Conservation (phyloP, 92 coral and sea anemone genomes). For the Epizoanthus illoricatus region DNA sequence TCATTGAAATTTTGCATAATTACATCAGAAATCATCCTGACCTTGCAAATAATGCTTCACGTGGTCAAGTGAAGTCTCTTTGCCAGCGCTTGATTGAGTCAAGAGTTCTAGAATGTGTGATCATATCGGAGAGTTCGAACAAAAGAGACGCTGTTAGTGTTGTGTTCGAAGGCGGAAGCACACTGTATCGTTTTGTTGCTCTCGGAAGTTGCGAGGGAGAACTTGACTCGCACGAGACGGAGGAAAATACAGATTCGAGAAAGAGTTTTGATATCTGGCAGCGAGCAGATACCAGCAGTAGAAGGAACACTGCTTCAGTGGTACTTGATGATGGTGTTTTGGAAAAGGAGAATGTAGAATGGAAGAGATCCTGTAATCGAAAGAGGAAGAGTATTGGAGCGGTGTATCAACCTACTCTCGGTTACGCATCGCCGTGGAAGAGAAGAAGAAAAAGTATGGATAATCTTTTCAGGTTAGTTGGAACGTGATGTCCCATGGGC, state of each 20-base stretch:
- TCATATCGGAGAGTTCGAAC: neutral
- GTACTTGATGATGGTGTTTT: neutral
- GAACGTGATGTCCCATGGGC: slow-evolving; percentile 15
- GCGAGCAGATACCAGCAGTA: slow-evolving; percentile 1
- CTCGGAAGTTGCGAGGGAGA: neutral
- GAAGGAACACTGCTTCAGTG: neutral
- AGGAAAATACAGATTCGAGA: neutral
- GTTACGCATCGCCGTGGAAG: slow-evolving; percentile 20
- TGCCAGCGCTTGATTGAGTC: slow-evolving; percentile 87
- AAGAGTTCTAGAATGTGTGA: slow-evolving; percentile 81
- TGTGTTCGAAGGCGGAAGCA: slow-evolving; percentile 38
- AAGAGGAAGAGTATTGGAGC: slow-evolving; percentile 26
- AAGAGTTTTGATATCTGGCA: slow-evolving; percentile 21
- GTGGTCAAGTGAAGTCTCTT: slow-evolving; percentile 78
- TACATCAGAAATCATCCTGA: slow-evolving; percentile 80
- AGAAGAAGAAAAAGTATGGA: slow-evolving; percentile 38
- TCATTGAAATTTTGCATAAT: slow-evolving; percentile 72
- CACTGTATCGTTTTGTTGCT: slow-evolving; percentile 30
- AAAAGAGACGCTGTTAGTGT: slow-evolving; percentile 19
- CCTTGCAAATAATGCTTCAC: slow-evolving; percentile 78
- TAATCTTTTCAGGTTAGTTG: slow-evolving; percentile 36
- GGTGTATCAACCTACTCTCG: slow-evolving; percentile 14
- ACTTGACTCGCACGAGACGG: neutral
- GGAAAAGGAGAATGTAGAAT: slow-evolving; percentile 19
- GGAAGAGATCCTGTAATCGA: slow-evolving; percentile 27